A percentile compares a stretch with the other conserved stretches of the same genome.
Evolutionary conservation across 2,113 vertebrate genomes (phyloP).

Genomic region (Sander vitreus): DNA sequence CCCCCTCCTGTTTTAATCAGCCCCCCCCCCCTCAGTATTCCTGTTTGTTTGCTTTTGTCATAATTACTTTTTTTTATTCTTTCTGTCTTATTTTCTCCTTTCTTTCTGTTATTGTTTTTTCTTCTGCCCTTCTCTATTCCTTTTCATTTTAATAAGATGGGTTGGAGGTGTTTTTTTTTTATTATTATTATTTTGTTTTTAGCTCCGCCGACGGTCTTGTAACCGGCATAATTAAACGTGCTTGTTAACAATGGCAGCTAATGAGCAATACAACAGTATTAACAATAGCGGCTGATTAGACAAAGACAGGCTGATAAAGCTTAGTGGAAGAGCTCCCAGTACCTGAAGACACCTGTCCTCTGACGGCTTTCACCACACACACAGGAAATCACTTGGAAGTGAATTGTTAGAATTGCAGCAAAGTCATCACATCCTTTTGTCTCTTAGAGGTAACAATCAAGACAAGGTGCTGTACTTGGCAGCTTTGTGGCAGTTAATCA

Average conservation of each 20-base stretch:
- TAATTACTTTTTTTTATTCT: slow-evolving; percentile 19
- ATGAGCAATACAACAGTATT: slow-evolving; percentile 94
- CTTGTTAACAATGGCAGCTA: slow-evolving; percentile 94
- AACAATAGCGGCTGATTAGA: slow-evolving; percentile 91
- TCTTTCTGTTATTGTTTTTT: background rate
- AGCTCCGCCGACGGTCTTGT: slow-evolving; percentile 89
- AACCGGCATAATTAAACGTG: slow-evolving; percentile 94
- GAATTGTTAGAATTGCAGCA: slow-evolving; percentile 57
- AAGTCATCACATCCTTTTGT: slow-evolving; percentile 51
- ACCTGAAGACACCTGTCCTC: slow-evolving; percentile 76
- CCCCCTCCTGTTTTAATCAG: background rate
- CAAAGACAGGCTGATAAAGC: slow-evolving; percentile 66
- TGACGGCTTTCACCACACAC: slow-evolving; percentile 1
- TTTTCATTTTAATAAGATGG: slow-evolving; percentile 46
- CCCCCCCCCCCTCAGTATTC: slow-evolving; percentile 1
- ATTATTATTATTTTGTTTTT: slow-evolving; percentile 91
- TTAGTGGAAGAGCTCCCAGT: slow-evolving; percentile 39
- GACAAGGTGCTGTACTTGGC: background rate
- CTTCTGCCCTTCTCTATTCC: background rate
- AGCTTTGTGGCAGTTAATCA: slow-evolving; percentile 26
- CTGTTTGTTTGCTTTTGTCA: slow-evolving; percentile 26
- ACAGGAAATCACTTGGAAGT: background rate
- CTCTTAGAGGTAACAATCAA: background rate
- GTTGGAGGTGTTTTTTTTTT: slow-evolving; percentile 38
- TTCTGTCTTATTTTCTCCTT: background rate